A percentile compares a stretch with the other conserved stretches of the same genome.
These are phyloP conservation scores for Tadarida brasiliensis DNA, from an alignment of 2,797 vertebrate genomes.

Conservation along the genomic window DNA sequence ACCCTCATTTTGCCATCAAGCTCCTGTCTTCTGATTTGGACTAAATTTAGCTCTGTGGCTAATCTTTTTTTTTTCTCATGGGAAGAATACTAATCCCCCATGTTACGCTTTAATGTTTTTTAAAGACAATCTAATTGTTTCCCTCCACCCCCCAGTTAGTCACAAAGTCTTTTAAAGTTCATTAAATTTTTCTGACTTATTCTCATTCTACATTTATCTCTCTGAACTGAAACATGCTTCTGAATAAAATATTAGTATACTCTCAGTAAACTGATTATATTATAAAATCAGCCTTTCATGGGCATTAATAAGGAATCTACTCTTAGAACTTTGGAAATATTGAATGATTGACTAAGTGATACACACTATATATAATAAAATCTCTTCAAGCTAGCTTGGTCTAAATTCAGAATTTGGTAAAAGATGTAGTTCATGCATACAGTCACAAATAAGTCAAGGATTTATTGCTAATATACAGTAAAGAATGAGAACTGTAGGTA, in stretches of 20 bases:
- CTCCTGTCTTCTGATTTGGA: not conserved
- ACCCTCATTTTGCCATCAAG: not conserved
- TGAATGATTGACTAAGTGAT: not conserved
- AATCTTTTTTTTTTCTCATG: not conserved
- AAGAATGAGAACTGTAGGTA: not conserved
- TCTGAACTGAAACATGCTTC: constrained; percentile 30
- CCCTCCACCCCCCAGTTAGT: not conserved
- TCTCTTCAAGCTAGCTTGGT: not conserved
- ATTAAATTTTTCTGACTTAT: not conserved
- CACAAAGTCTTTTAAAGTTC: not conserved
- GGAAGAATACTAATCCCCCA: not conserved
- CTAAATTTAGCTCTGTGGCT: not conserved
- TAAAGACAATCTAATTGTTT: not conserved
- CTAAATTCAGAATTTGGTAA: constrained; percentile 37
- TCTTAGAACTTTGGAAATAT: constrained; percentile 5
- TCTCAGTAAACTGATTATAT: not conserved
- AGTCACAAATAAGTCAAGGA: not conserved
- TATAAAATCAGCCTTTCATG: not conserved
- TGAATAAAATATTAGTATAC: not conserved
- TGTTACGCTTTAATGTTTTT: not conserved
- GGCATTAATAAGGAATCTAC: not conserved
- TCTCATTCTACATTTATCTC: not conserved
- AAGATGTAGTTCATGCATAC: not conserved
- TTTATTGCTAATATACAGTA: not conserved
- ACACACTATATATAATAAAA: not conserved